Evolutionary conservation across 2,797 vertebrate genomes (phyloP), one percentile per base, ranked within the genome.

Genomic region (Synaphobranchus kaupii): DNA sequence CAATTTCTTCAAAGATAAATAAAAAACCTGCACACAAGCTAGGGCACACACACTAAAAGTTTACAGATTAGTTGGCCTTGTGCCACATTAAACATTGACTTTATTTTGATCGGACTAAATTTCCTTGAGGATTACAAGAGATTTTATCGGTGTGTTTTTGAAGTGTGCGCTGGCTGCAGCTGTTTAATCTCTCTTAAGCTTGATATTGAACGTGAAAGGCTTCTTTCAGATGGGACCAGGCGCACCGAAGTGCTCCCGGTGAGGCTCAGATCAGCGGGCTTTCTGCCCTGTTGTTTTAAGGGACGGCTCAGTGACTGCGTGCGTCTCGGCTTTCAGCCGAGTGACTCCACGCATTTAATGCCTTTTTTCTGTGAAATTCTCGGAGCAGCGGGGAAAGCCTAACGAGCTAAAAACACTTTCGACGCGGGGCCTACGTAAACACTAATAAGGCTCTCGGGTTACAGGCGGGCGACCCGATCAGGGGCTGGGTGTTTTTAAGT

Each of bases 381-480:
- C 88, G 87, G 88, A 88, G 87, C 88, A 85, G 81, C 87, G 87
- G 92, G 89, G 89, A 87, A 86, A 89, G 91, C 39, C 91, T 94
- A 95, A 95, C 95, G 94, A 93, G 83, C 90, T 92, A 85, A 92
- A 92, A 92, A 90, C 89, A 85, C 86, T 90, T 90, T 85, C 78
- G 89, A 90, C 89, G 87, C 83, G 39, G 39, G 91, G 89, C 56
- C 84, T 90, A 87, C 91, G 89, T 66, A 90, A 89, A 89, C 90
- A 85, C 82, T 47, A 92, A 92, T 89, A 91, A 82, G 84, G 86
- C 86, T 92, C 91, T 92, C 80, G 68, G 60, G 93, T 94, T 91
- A 91, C 91, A 91, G 85, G 86, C 66, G 8, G 85, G 34, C 84
- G 82, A 86, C 84, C 85, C 88, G 90, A 91, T 90, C 86, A 66